phyloP scores from a whole-genome alignment of 1,140 invertebrate species.

The Laodelphax striatellus region DNA sequence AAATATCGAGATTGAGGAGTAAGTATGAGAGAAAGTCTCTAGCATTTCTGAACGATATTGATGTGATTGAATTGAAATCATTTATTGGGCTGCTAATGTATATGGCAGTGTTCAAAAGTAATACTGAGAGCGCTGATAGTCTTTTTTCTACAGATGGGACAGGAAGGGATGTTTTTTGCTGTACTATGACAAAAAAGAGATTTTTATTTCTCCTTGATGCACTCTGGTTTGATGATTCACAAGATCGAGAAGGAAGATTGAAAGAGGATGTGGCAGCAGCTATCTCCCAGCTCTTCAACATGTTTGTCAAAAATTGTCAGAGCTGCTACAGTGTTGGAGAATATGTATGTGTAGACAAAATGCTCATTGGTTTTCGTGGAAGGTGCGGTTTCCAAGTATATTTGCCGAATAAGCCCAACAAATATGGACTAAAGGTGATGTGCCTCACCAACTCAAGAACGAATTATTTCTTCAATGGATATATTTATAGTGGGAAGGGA shows the following conservation, averaged over 20 bases:
- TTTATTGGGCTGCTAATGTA: not conserved
- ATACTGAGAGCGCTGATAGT: not conserved
- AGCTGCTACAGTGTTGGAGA: slow-evolving; percentile 21
- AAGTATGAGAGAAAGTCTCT: not conserved
- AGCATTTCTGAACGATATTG: not conserved
- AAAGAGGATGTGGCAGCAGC: slow-evolving; percentile 18
- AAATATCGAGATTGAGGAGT: not conserved
- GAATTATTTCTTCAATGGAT: slow-evolving; percentile 9
- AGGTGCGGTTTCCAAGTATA: slow-evolving; percentile 31
- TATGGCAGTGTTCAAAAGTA: not conserved
- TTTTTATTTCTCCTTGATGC: slow-evolving; percentile 1
- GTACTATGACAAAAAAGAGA: slow-evolving; percentile 2
- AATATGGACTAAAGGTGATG: slow-evolving; percentile 27
- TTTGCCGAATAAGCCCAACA: slow-evolving; percentile 35
- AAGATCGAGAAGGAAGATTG: not conserved
- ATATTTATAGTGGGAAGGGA: slow-evolving; percentile 6
- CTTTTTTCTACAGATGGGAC: not conserved
- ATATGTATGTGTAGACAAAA: slow-evolving; percentile 31
- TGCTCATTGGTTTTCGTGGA: slow-evolving; percentile 30
- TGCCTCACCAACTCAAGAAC: not conserved
- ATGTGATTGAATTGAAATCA: not conserved
- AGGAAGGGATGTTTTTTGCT: slow-evolving; percentile 1
- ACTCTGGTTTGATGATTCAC: slow-evolving; percentile 6
- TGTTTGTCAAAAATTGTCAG: slow-evolving; percentile 29
- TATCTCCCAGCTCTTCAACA: slow-evolving; percentile 25